A percentile compares a stretch with the other conserved stretches of the same genome.
phyloP scores from a whole-genome alignment of 2,797 vertebrate species.

The Sebastes dallii region DNA sequence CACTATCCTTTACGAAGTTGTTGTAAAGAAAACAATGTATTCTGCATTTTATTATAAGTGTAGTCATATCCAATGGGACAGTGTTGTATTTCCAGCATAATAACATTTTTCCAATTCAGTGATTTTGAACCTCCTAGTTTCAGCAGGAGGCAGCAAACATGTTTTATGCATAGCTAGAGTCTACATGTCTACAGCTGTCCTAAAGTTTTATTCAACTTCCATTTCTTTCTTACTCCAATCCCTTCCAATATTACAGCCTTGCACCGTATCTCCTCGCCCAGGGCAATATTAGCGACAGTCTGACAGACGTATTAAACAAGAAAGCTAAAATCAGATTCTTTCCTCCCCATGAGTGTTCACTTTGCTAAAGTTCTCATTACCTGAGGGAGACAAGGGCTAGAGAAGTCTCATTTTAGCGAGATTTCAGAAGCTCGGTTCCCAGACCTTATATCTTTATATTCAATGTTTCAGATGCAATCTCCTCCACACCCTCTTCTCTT shows the following conservation, averaged over 20 bases:
- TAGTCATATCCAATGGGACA: neutral
- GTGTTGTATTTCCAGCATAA: constrained; percentile 9
- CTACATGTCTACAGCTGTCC: constrained; percentile 48
- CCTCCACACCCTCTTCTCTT: constrained; percentile 61
- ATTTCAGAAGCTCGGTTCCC: constrained; percentile 59
- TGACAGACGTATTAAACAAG: constrained; percentile 75
- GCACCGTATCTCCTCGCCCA: constrained; percentile 46
- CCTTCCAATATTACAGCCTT: constrained; percentile 64
- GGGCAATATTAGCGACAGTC: constrained; percentile 68
- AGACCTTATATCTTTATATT: constrained; percentile 74
- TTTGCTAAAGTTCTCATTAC: constrained; percentile 76
- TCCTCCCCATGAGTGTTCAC: constrained; percentile 69
- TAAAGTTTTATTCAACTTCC: constrained; percentile 60
- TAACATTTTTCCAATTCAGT: constrained; percentile 6
- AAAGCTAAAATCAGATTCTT: constrained; percentile 72
- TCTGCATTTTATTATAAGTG: neutral
- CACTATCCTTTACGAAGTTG: neutral
- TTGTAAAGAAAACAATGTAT: neutral
- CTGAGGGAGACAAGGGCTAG: constrained; percentile 57
- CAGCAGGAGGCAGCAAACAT: constrained; percentile 3
- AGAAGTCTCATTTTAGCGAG: constrained; percentile 70
- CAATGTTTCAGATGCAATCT: constrained; percentile 76
- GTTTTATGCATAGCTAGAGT: constrained; percentile 60
- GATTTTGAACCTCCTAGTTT: constrained; percentile 26
- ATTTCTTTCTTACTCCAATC: constrained; percentile 53